These are phyloP conservation scores for Sphaerophoria rueppellii DNA, from an alignment of 2,888 invertebrate genomes.

Conservation along the genomic window DNA sequence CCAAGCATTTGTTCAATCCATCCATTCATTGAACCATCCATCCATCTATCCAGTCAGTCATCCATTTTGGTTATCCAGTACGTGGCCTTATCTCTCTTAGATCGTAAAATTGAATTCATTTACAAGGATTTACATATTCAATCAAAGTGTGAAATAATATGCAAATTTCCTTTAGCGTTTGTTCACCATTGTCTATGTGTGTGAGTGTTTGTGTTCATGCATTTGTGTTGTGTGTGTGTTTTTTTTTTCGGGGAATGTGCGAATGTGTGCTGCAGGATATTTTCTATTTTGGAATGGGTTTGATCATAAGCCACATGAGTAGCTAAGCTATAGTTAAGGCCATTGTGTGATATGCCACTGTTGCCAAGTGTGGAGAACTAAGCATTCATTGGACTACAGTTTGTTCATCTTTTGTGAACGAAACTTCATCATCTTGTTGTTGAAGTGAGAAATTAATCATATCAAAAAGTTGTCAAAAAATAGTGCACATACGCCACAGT, in stretches of 20 bases:
- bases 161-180: constrained; percentile 73
- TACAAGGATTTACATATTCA: constrained; percentile 77
- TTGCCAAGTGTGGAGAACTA: background rate
- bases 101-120: constrained; percentile 77
- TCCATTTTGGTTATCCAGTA: constrained; percentile 71
- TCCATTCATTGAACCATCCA: constrained; percentile 52
- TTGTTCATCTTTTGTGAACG: too few relatives aligned
- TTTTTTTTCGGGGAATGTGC: constrained; percentile 13
- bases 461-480: too few relatives aligned
- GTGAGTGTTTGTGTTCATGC: too few relatives aligned
- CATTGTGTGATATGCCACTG: background rate
- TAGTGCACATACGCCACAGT: too few relatives aligned
- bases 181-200: background rate
- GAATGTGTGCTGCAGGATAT: background rate
- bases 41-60: constrained; percentile 70
- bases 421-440: too few relatives aligned
- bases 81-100: constrained; percentile 75
- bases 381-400: background rate
- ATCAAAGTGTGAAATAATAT: constrained; percentile 77
- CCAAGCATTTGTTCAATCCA: constrained; percentile 54
- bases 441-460: too few relatives aligned
- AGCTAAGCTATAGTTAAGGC: constrained; percentile 21
- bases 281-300: constrained; percentile 8
- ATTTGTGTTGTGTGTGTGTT: constrained; percentile 54
- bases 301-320: constrained; percentile 22